Conservation (phyloP, 2,797 vertebrate genomes). For the Syndactyla subalaris region DNA sequence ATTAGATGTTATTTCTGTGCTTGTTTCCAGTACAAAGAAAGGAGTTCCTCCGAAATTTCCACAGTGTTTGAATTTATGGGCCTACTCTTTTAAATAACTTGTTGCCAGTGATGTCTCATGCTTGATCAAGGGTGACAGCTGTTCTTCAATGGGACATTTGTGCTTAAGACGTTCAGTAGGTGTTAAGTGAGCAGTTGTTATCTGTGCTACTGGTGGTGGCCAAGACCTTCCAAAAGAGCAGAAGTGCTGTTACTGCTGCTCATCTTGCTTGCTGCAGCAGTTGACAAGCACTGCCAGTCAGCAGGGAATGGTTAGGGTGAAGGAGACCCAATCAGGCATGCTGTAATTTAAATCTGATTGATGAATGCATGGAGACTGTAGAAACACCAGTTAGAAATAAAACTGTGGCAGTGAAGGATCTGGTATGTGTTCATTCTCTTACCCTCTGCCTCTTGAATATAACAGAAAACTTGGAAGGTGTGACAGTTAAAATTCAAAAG, state of each 20-base stretch:
- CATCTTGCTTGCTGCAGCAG: constrained; percentile 56
- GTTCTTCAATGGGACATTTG: constrained; percentile 36
- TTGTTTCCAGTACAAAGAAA: neutral
- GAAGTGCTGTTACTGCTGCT: constrained; percentile 36
- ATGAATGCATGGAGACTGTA: constrained; percentile 22
- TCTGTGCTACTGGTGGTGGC: constrained; percentile 17
- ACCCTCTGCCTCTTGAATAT: neutral
- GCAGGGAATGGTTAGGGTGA: constrained; percentile 52
- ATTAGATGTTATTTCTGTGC: neutral
- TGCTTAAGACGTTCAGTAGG: neutral
- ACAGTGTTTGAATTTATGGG: neutral
- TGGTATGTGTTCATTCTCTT: neutral
- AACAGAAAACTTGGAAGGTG: neutral
- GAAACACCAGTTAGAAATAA: constrained; percentile 43
- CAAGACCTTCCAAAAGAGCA: neutral
- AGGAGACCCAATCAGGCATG: constrained; percentile 51
- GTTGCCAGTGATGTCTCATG: neutral
- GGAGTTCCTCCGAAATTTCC: neutral
- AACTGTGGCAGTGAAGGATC: neutral
- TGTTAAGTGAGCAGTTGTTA: constrained; percentile 60
- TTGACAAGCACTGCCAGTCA: constrained; percentile 66
- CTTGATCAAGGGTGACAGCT: neutral
- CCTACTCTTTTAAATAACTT: neutral
- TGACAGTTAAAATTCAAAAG: constrained; percentile 32
- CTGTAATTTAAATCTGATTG: constrained; percentile 68